Base-by-base conservation (phyloP, 2,797 vertebrate species). In the Hippoglossus hippoglossus region DNA sequence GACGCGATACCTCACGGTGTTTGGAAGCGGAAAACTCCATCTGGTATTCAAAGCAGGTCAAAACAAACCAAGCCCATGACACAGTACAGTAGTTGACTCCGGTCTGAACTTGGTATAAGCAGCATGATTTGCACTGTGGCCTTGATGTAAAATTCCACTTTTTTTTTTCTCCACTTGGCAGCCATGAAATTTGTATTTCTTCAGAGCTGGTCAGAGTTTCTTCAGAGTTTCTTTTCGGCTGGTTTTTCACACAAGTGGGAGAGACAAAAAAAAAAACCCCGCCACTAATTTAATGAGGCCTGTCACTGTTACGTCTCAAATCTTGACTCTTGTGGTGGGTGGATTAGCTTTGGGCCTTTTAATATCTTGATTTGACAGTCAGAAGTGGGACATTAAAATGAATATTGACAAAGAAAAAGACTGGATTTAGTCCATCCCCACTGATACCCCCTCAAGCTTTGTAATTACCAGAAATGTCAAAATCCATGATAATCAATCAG, bases 121-220 rank as follows among this genome's bases (percentile, higher is more conserved):
- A 41, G 71, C 4, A 22, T 7, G 44, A 25, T 56, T 60, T 25
- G 28, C 13, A 39, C 25, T 19, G 0, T 0, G 71, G 50, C 74
- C 71, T 66, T 75, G 68, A 73, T 77, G 63, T 59, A 63, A 68
- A 83, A 82, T 60, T 44, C 64, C 7, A 65, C 52, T 39, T 70
- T 50, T 22, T 79, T 31, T 70, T 61, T 81, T 71, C 47, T 46
- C 44, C 61, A 22, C 36, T 77, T 63, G 31, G 19, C 26, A 47
- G 67, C 41, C 10, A 46, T 81, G 62, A 75, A 77, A 39, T 18
- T 75, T 59, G 34, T 7, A 77, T 79, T 64, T 36, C 22, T 13
- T 25, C 53, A 3, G 9, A 54, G 47, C 53, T 71, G 68, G 44
- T 55, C 8, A 65, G 10, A 12, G 34, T 36, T 36, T 36, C 3